Evolutionary conservation across 1,140 invertebrate genomes (phyloP), one percentile per base, ranked within the genome.

Genomic region (Trichonephila clavata): DNA sequence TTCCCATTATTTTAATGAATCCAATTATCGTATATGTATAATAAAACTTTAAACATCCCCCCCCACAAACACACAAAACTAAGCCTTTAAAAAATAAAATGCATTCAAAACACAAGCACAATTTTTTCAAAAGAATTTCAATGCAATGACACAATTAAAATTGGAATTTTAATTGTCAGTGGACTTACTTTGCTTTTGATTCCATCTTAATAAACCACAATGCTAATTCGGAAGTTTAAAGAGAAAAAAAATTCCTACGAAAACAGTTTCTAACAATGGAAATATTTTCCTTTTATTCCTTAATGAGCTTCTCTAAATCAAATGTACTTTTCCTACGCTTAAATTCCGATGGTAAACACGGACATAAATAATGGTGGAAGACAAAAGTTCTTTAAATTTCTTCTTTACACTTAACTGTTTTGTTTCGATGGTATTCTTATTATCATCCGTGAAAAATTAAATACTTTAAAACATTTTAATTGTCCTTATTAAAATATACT

Each of bases 121-220:
- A 4, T 24, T 27, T 27, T 14, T 68, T 68, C 24, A 6, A 14
- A 14, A 27, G n/a, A 27, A 8, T 27, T 68, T 68, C 21, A 8
- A 27, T 24, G n/a, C 0, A 2, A 24, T 68, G 24, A 68, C n/a
- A 13, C 65, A 27, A 24, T 68, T 68, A 24, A 68, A 68, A 14
- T 27, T 24, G 65, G 65, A 68, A 68, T 68, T 68, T 68, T 27
- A 68, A 68, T 68, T 68, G n/a, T 68, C 21, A 27, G n/a, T 68
- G 24, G n/a, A 14, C 13, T 0, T 14, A 24, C 21, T 68, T 68
- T 24, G 13, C 21, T n/a, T 68, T 68, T 68, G 21, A 68, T 68
- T 68, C 65, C 65, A 68, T 68, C 24, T 68, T 68, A 68, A 27
- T 27, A 68, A 68, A 21, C 65, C n/a, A 13, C 13, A 13, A 8